Conservation (phyloP, 1,140 invertebrate species). For the Arctopsyche grandis region DNA sequence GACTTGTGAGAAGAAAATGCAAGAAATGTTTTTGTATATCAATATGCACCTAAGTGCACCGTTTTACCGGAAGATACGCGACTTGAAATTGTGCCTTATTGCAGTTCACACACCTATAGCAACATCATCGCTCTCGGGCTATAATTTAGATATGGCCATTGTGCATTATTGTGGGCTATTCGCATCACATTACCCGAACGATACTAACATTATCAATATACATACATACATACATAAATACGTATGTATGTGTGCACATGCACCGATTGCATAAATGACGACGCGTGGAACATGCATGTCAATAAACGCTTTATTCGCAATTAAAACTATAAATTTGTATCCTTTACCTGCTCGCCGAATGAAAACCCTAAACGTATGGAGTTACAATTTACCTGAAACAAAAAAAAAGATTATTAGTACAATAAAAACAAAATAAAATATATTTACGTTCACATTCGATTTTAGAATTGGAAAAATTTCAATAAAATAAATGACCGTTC, state of each 20-base stretch:
- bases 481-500: no score
- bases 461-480: no score
- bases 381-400: no score
- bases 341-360: no score
- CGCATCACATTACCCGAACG: constrained; percentile 7
- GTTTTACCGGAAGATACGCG: constrained; percentile 39
- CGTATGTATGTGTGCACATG: not conserved
- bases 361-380: no score
- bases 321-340: no score
- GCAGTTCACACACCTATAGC: constrained; percentile 47
- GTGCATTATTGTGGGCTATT: constrained; percentile 36
- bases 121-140: constrained; percentile 25
- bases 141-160: constrained; percentile 44
- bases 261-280: not conserved
- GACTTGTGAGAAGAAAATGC: not conserved
- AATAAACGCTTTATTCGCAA: no score
- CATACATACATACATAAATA: not conserved
- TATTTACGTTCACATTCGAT: no score
- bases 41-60: constrained; percentile 37
- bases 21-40: constrained; percentile 8
- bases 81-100: constrained; percentile 16
- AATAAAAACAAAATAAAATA: no score
- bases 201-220: constrained; percentile 9
- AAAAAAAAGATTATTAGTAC: no score
- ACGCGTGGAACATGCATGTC: no score